These are phyloP conservation scores for Apus apus DNA, from an alignment of 2,113 vertebrate genomes.

Conservation along the genomic window DNA sequence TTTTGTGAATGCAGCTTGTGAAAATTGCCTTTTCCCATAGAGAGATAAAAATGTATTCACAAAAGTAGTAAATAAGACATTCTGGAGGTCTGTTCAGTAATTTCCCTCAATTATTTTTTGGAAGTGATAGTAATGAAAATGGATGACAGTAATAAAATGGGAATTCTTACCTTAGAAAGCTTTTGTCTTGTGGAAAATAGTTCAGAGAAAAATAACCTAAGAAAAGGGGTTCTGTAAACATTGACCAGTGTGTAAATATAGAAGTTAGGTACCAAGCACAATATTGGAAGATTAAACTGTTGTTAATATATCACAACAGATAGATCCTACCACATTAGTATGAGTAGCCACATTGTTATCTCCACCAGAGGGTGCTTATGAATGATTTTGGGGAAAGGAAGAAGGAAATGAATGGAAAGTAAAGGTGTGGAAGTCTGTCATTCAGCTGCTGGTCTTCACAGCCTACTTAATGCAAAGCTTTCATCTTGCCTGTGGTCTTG, in stretches of 20 bases:
- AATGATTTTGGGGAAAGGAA: background rate
- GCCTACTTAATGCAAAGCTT: background rate
- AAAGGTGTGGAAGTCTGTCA: too few species aligned
- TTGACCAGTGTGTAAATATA: background rate
- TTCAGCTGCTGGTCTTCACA: background rate
- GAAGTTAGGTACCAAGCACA: background rate
- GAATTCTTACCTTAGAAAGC: background rate
- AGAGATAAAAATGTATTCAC: background rate
- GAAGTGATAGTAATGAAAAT: background rate
- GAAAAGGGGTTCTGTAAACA: background rate
- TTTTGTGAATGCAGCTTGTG: background rate
- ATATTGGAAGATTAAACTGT: background rate
- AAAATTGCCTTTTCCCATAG: background rate
- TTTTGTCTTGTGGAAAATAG: background rate
- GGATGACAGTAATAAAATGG: background rate
- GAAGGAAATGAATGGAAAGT: background rate
- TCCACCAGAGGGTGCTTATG: fast-evolving
- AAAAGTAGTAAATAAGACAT: background rate
- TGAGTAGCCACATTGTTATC: background rate
- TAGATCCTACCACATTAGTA: fast-evolving
- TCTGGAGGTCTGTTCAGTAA: background rate
- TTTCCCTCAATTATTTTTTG: background rate
- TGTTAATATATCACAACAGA: background rate
- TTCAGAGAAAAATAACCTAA: background rate
- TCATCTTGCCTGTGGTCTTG: background rate